Percentiles rank a stretch among this genome's conserved stretches.
Conservation (phyloP, 2,888 invertebrate genomes). For the Apamea anceps region DNA sequence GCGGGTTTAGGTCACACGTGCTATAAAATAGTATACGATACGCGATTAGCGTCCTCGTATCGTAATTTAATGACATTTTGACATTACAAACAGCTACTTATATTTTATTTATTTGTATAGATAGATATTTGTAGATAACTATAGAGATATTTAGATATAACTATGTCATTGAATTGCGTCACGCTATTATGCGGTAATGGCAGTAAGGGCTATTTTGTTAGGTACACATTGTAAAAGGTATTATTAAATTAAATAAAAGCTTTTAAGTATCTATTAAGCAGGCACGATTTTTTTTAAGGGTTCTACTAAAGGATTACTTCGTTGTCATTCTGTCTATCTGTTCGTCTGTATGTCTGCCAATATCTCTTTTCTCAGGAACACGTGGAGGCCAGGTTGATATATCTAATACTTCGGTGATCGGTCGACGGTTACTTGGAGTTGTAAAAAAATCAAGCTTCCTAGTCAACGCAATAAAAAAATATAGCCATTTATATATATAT, state of each 20-base stretch:
- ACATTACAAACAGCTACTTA: too few species aligned
- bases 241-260: neutral
- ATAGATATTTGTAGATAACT: too few species aligned
- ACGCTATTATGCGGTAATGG: slow-evolving; percentile 7
- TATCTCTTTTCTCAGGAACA: neutral
- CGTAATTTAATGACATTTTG: too few species aligned
- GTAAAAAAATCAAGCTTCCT: neutral
- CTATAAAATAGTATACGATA: too few species aligned
- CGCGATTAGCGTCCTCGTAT: neutral
- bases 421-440: neutral
- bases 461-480: neutral
- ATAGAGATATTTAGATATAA: neutral
- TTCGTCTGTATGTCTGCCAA: neutral
- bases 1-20: too few species aligned
- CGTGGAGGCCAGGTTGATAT: neutral
- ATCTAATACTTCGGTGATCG: neutral
- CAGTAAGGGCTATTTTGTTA: slow-evolving; percentile 16
- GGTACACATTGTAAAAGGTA: neutral
- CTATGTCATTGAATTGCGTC: slow-evolving; percentile 31
- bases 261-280: neutral
- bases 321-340: too few species aligned
- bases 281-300: too few species aligned
- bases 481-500: neutral
- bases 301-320: too few species aligned
- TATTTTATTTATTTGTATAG: too few species aligned